Evolutionary conservation across 2,113 vertebrate species (phyloP).

Genomic region (Bubo blakistoni): DNA sequence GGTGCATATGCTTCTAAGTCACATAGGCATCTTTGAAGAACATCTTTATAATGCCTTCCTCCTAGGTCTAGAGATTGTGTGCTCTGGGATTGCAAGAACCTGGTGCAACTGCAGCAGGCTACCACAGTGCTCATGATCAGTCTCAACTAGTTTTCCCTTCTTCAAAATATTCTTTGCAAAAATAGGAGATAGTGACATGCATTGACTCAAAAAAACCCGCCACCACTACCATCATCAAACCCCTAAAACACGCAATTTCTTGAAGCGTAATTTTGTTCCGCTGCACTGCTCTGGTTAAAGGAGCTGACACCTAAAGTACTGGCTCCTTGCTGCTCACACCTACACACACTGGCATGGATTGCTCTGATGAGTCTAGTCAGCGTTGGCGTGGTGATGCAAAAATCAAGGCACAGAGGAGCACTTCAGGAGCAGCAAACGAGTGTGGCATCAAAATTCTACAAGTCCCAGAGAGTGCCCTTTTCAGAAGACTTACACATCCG

Average conservation of each 20-base stretch:
- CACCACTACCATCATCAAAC: not conserved
- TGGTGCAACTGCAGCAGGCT: not conserved
- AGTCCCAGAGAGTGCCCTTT: not conserved
- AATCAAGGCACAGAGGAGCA: not conserved
- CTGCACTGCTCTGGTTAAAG: not conserved
- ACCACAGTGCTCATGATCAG: not conserved
- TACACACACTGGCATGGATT: not conserved
- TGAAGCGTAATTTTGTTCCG: rapidly evolving
- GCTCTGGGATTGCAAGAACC: not conserved
- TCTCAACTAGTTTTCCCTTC: not conserved
- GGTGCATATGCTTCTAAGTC: not conserved
- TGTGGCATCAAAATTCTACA: not conserved
- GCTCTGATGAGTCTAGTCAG: not conserved
- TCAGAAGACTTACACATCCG: not conserved
- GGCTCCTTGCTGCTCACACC: not conserved
- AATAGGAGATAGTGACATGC: not conserved
- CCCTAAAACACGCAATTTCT: not conserved
- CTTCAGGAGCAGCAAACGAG: not conserved
- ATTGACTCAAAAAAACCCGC: not conserved
- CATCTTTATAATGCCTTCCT: not conserved
- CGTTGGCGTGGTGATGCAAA: rapidly evolving
- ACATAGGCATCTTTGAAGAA: not conserved
- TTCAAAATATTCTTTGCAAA: not conserved
- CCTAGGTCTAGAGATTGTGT: not conserved
- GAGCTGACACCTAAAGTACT: not conserved